These are phyloP conservation scores for Notodonta ziczac DNA, from an alignment of 2,888 invertebrate genomes.

Conservation along the genomic window DNA sequence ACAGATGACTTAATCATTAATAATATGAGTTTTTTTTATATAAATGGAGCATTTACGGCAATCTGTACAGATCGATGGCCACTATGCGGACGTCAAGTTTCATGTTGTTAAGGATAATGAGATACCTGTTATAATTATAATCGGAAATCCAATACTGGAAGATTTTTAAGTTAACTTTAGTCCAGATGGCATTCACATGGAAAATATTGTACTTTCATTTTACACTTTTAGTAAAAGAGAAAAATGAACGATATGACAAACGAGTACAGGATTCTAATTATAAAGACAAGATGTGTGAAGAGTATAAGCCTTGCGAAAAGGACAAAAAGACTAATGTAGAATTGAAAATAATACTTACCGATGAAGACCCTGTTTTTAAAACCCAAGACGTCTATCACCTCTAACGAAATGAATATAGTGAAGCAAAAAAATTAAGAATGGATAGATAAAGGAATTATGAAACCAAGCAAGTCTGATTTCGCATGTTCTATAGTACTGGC, in stretches of 20 bases:
- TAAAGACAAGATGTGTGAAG: background rate
- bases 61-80: too few relatives aligned
- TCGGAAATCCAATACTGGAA: slow-evolving; percentile 28
- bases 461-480: slow-evolving; percentile 2
- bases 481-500: slow-evolving; percentile 5
- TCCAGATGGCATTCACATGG: slow-evolving; percentile 6
- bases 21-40: too few relatives aligned
- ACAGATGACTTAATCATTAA: too few relatives aligned
- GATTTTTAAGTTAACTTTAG: slow-evolving; percentile 25
- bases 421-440: slow-evolving; percentile 9
- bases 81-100: slow-evolving; percentile 5
- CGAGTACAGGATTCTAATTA: slow-evolving; percentile 3
- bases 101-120: slow-evolving; percentile 6
- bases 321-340: slow-evolving; percentile 7
- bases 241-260: background rate
- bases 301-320: slow-evolving; percentile 3
- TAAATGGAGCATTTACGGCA: too few relatives aligned
- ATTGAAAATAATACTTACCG: slow-evolving; percentile 9
- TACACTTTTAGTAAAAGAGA: slow-evolving; percentile 13
- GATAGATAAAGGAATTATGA: slow-evolving; percentile 7
- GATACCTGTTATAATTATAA: slow-evolving; percentile 22
- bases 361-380: slow-evolving; percentile 9
- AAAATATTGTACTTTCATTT: slow-evolving; percentile 19
- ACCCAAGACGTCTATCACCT: slow-evolving; percentile 7
- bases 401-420: slow-evolving; percentile 8